Conservation (phyloP, 2,113 vertebrate genomes). For the Puffinus mauretanicus region DNA sequence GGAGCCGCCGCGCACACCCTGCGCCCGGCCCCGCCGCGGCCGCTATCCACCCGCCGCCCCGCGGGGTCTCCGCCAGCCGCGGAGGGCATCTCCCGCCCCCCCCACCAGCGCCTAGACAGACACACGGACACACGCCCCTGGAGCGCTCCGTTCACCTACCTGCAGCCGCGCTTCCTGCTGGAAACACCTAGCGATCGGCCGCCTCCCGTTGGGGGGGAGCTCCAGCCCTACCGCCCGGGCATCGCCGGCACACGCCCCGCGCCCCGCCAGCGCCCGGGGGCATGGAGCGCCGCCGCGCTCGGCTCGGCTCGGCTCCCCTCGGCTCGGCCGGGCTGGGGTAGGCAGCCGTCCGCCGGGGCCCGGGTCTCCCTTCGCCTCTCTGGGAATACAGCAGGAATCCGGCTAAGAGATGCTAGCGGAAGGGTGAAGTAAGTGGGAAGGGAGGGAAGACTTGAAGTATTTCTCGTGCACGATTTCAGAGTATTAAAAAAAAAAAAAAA, state of each 20-base stretch:
- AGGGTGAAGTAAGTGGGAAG: not conserved
- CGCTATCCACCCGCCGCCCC: not conserved
- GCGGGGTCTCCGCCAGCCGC: not conserved
- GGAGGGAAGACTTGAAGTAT: not conserved
- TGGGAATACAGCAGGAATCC: not conserved
- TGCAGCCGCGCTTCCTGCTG: constrained; percentile 75
- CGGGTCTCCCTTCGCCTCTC: not conserved
- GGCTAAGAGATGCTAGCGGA: not conserved
- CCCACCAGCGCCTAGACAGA: not conserved
- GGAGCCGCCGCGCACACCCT: not conserved
- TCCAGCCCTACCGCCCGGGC: constrained; percentile 77
- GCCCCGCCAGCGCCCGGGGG: constrained; percentile 59
- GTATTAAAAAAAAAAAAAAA: not conserved
- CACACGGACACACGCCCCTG: not conserved
- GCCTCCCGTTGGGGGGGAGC: constrained; percentile 58
- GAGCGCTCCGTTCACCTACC: constrained; percentile 64
- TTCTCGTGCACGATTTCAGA: not conserved
- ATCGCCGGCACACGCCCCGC: constrained; percentile 76
- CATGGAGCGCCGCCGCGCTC: constrained; percentile 25
- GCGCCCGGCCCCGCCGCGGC: not conserved
- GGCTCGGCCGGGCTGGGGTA: not conserved
- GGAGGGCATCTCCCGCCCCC: not conserved
- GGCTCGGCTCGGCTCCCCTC: not conserved
- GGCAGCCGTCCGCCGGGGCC: not conserved
- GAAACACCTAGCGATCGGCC: constrained; percentile 76